Evolutionary conservation across 2,113 vertebrate species (phyloP).

Genomic region (Donacobius atricapilla): DNA sequence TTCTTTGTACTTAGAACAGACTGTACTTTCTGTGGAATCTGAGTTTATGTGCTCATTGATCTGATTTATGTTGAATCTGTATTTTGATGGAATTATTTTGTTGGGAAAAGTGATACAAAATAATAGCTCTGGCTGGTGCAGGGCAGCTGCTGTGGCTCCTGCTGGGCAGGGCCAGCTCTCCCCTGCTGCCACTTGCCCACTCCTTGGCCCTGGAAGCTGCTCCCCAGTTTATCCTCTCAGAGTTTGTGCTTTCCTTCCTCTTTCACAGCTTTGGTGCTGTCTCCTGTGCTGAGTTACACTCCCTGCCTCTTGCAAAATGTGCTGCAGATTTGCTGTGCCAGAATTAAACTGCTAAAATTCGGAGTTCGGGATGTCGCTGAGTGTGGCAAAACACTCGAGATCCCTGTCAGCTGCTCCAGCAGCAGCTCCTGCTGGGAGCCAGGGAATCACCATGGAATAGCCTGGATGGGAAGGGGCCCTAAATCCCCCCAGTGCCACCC

Average conservation of each 20-base stretch:
- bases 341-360: background rate
- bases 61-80: background rate
- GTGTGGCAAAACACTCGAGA: background rate
- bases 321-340: background rate
- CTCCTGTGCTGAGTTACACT: background rate
- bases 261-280: background rate
- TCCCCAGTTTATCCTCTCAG: background rate
- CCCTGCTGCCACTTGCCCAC: background rate
- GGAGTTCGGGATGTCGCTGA: background rate
- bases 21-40: background rate
- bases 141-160: accelerated
- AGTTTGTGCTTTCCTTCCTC: background rate
- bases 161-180: accelerated
- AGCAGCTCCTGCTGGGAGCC: background rate
- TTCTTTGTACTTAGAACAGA: background rate
- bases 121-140: background rate
- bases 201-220: background rate
- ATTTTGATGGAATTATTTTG: background rate
- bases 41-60: background rate
- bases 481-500: background rate
- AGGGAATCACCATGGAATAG: accelerated
- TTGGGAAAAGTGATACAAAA: accelerated
- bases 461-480: accelerated
- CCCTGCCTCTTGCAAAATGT: background rate
- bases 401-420: accelerated